Base-by-base conservation (phyloP, 1,140 invertebrate genomes). In the Dendroctonus valens region DNA sequence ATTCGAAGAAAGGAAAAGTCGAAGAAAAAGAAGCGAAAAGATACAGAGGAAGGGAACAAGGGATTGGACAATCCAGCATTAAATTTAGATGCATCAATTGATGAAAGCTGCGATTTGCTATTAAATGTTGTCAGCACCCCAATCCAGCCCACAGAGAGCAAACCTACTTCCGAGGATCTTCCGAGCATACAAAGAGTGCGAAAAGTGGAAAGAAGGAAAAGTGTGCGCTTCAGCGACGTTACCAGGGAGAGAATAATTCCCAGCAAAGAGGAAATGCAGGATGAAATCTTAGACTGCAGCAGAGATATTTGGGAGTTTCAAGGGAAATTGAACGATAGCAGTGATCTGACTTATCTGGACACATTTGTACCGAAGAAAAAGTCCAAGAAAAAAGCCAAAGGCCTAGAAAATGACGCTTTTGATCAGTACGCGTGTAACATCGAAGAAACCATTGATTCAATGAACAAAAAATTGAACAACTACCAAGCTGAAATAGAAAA, bases 401-500 rank as follows among this genome's bases (percentile, higher is more conserved):
- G 70, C 7, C 39, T 73, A 0, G 70, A 72, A 6, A 74, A 74
- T 42, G 42, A 38, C 11, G 71, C 55, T 51, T 74, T 72, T 59
- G 69, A 74, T 63, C 54, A 67, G 51, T 59, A 70, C 26, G 68
- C 69, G n/a, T 64, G 41, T 26, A 64, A 44, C 37, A 54, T 76
- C 6, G 70, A 75, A 41, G 70, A 72, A 66, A 73, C 72, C 50
- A 59, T 76, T 7, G 60, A 70, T 48, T 55, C 63, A 11, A 71
- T 77, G 8, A 61, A 70, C 6, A 69, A 72, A 52, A 70, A 59
- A 38, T 62, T 77, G 9, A 74, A 77, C 11, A 63, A 38, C 15
- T 77, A 66, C 50, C 70, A 77, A 58, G 75, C 75, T 3, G 71
- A 76, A 67, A 69, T 77, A 5, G 75, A 77, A 58, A 77, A 77